A percentile compares a stretch with the other conserved stretches of the same genome.
These are phyloP conservation scores for Drosophila triauraria DNA, from an alignment of 1,140 invertebrate genomes.

Conservation along the genomic window DNA sequence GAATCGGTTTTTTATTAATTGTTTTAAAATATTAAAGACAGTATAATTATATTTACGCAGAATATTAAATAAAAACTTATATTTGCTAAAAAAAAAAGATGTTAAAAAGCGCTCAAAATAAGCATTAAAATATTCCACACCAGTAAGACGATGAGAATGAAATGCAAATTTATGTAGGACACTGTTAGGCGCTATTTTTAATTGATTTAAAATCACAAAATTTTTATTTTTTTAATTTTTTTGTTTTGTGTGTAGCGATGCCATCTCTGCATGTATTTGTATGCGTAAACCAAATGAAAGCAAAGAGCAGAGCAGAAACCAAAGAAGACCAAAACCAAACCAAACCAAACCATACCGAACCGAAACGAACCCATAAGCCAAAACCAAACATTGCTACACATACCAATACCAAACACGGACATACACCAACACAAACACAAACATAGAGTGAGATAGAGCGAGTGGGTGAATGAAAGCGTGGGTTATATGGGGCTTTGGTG, in stretches of 20 bases:
- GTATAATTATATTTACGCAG: too few species aligned
- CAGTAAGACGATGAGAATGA: neutral
- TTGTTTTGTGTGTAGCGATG: slow-evolving; percentile 8
- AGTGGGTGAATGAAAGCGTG: slow-evolving; percentile 3
- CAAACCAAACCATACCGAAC: slow-evolving; percentile 28
- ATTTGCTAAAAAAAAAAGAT: too few species aligned
- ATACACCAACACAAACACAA: slow-evolving; percentile 26
- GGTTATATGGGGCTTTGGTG: neutral
- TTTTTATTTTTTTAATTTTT: too few species aligned
- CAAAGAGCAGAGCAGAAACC: slow-evolving; percentile 38
- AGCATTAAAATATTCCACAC: neutral
- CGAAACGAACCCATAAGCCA: slow-evolving; percentile 50
- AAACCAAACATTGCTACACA: slow-evolving; percentile 68
- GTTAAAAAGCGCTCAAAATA: neutral
- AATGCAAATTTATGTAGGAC: neutral
- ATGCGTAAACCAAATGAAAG: slow-evolving; percentile 56
- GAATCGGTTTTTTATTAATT: too few species aligned
- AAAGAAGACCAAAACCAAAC: slow-evolving; percentile 45
- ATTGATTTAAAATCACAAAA: too few species aligned
- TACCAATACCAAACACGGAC: slow-evolving; percentile 49
- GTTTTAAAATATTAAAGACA: too few species aligned
- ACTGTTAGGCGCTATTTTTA: too few species aligned
- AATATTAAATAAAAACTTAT: too few species aligned
- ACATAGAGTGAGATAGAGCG: slow-evolving; percentile 16
- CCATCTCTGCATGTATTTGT: slow-evolving; percentile 21